Conservation (phyloP, 2,888 invertebrate genomes). For the Folsomia manolachei region DNA sequence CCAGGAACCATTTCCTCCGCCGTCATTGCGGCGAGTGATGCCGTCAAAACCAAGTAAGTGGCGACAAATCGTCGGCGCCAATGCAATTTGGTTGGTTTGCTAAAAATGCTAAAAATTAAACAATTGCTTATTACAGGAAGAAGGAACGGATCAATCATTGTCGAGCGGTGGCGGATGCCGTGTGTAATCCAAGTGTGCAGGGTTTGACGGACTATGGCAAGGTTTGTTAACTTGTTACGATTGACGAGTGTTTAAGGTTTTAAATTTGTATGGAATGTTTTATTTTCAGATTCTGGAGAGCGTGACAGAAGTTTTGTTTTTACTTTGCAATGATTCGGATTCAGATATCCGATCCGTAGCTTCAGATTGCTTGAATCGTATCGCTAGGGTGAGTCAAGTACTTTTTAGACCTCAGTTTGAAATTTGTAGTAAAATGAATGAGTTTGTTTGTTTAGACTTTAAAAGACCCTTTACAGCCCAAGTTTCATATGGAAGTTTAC, state of each 20-base stretch:
- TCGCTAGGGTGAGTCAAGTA: conserved; percentile 66
- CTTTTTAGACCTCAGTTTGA: neutral
- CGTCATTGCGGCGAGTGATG: conserved; percentile 48
- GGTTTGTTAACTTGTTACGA: conserved; percentile 24
- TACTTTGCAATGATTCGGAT: conserved; percentile 72
- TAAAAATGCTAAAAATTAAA: neutral
- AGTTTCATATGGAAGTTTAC: conserved; percentile 75
- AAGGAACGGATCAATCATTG: conserved; percentile 74
- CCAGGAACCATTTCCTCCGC: conserved; percentile 45
- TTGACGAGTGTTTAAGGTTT: neutral
- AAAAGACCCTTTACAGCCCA: conserved; percentile 66
- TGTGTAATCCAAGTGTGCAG: conserved; percentile 64
- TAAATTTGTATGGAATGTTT: no score
- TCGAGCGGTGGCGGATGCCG: conserved; percentile 68
- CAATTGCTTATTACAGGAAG: conserved; percentile 58
- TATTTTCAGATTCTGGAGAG: conserved; percentile 62
- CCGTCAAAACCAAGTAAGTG: conserved; percentile 48
- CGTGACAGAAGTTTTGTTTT: conserved; percentile 68
- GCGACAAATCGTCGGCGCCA: neutral
- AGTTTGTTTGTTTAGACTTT: conserved; percentile 56
- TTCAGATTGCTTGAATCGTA: conserved; percentile 75
- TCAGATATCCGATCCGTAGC: conserved; percentile 75
- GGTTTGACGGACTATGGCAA: conserved; percentile 61
- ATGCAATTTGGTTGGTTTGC: neutral
- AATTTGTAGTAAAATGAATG: neutral